Evolutionary conservation across 2,113 vertebrate species (phyloP), one percentile per base, ranked within the genome.

Genomic region (Dunckerocampus dactyliophorus): DNA sequence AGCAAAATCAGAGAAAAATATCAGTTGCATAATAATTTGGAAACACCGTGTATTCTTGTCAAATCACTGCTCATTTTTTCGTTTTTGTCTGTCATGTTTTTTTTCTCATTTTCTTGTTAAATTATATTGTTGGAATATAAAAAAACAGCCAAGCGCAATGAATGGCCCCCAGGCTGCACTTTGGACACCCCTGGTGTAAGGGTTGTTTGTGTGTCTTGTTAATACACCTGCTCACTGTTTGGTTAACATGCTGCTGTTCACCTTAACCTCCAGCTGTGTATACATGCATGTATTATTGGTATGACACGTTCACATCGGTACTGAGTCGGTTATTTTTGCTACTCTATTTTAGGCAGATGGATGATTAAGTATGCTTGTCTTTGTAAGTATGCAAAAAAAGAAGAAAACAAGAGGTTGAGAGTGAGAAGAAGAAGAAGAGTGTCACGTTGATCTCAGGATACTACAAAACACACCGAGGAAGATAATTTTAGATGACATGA

Each of bases 191-290:
- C 31, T 1, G 31, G 31, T 28, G 54, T 71, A 66, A 22, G 17
- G 17, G 51, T 50, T 62, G 63, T 79, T 71, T 74, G 59, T 62
- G 66, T 75, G 42, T 51, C 56, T 47, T 59, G 31, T 65, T 22
- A 57, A 1, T 55, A 59, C 79, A 79, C 75, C 81, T 80, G 73
- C 47, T 74, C 47, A 14, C 47, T 79, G 75, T 79, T 83, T 79
- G 60, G 47, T 72, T 78, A 61, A 69, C 67, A 62, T 68, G 69
- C 53, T 28, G 55, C 52, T 20, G 2, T 39, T 20, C 4, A 11
- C 9, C 37, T 7, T 39, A 20, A 14, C n/a, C 48, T n/a, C 21
- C 22, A 19, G 43, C 46, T 45, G 13, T 39, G 21, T 13, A n/a
- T 57, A 24, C 21, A 39, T 43, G 31, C 31, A 34, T 1, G 31